Base-by-base conservation (phyloP, 2,888 invertebrate genomes). In the Scaptomyza parva region DNA sequence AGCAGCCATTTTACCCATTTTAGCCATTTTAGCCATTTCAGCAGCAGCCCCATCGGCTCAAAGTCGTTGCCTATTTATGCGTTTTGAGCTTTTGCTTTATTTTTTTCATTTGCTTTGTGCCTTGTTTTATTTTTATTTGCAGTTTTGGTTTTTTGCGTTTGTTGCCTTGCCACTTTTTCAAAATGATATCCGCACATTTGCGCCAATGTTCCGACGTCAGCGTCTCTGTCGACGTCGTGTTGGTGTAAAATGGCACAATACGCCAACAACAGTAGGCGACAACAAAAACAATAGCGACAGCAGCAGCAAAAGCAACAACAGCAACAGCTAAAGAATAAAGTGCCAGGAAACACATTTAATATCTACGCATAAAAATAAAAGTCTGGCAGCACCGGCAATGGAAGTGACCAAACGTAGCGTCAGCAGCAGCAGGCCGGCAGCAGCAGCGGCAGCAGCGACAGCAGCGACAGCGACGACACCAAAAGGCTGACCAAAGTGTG, bases 261-360 rank as follows among this genome's bases (percentile, higher is more conserved):
- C 70, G 75, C 55, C 78, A 61, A 62, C 78, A 69, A 52, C 72
- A 68, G 40, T 37, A 53, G 60, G 35, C 51, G 51, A 33, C 51
- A 54, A 28, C 63, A 61, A 51, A 57, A 57, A 26, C 44, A 60
- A 58, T 37, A 58, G 30, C 43, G 40, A 55, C 30, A 41, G 22
- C 72, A 54, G 57, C 69, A 66, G 60, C 72, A 53, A 72, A 65
- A 60, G 76, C 33, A 75, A 47, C 66, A 61, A 39, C 57, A 59
- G 62, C 73, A 55, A 59, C 70, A 67, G 65, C 80, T 55, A 73
- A 66, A 60, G 76, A 81, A 88, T 83, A 85, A 85, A 84, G 88
- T 88, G 84, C 84, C 83, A 87, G 86, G 88, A 88, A 87, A 87
- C 88, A 85, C 88, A 88, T 87, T 86, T 86, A 88, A 88, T 88